Conservation (phyloP, 1,140 invertebrate genomes). For the Lepidurus arcticus region DNA sequence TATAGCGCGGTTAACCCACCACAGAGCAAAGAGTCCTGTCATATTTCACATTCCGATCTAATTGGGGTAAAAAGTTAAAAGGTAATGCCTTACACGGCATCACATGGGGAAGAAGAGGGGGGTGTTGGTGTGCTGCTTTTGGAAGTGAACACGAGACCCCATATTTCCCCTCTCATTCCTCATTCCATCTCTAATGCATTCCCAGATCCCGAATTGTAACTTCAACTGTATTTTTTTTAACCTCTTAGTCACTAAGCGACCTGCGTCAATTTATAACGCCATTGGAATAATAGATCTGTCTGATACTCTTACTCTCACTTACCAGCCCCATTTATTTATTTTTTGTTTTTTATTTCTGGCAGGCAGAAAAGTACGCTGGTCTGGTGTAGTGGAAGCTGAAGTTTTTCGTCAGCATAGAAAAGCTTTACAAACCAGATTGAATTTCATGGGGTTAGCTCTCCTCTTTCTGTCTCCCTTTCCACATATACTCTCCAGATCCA, state of each 20-base stretch:
- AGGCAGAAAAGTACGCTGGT: background rate
- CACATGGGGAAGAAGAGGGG: background rate
- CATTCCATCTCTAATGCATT: background rate
- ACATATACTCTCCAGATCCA: constrained; percentile 18
- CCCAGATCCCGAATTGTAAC: background rate
- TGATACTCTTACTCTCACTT: background rate
- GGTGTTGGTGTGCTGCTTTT: background rate
- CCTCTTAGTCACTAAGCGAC: background rate
- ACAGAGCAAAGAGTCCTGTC: constrained; percentile 8
- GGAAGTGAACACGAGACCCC: background rate
- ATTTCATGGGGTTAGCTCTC: constrained; percentile 2
- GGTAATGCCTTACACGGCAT: background rate
- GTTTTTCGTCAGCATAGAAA: background rate
- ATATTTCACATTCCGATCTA: constrained; percentile 17
- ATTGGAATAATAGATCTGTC: constrained; percentile 15
- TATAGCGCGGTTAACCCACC: background rate
- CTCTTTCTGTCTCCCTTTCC: background rate
- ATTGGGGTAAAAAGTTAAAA: constrained; percentile 16
- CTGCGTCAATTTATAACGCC: background rate
- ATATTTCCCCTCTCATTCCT: background rate
- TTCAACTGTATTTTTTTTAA: background rate
- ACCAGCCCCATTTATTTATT: background rate
- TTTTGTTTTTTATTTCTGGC: background rate
- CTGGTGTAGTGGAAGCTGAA: background rate
- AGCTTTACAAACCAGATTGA: constrained; percentile 22